A percentile compares a stretch with the other conserved stretches of the same genome.
phyloP scores from a whole-genome alignment of 2,113 vertebrate genomes.

The Speoplatyrhinus poulsoni region DNA sequence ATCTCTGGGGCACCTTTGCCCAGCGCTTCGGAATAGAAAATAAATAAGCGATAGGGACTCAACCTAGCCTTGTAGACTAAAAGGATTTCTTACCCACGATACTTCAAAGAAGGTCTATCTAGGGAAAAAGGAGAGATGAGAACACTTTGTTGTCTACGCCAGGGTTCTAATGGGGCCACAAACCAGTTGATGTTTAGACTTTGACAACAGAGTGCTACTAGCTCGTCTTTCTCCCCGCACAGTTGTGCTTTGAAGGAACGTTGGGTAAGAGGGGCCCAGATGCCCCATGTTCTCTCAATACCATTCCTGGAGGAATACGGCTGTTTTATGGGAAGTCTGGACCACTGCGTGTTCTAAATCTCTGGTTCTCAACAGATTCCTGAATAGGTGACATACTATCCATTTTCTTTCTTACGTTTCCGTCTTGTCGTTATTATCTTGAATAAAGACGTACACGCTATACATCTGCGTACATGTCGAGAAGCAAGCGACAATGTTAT shows the following conservation, averaged over 20 bases:
- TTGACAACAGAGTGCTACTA: conserved; percentile 15
- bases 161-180: conserved; percentile 22
- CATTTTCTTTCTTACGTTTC: background rate
- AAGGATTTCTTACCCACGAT: conserved; percentile 4
- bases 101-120: conserved; percentile 9
- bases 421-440: no score
- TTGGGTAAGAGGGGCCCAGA: conserved; percentile 21
- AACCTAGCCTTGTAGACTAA: conserved; percentile 2
- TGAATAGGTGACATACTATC: conserved; percentile 42
- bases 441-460: no score
- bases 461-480: no score
- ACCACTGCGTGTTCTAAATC: conserved; percentile 6
- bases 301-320: conserved; percentile 22
- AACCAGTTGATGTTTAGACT: conserved; percentile 28
- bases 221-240: conserved; percentile 9
- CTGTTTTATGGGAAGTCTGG: conserved; percentile 33
- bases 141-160: conserved; percentile 1
- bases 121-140: conserved; percentile 6
- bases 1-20: background rate
- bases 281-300: conserved; percentile 29
- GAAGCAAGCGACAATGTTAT: no score
- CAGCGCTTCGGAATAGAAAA: background rate
- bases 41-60: background rate
- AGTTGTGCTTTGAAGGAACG: conserved; percentile 30
- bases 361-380: conserved; percentile 21